These are phyloP conservation scores for Ceyx erithaca DNA, from an alignment of 2,797 vertebrate genomes.

Conservation along the genomic window DNA sequence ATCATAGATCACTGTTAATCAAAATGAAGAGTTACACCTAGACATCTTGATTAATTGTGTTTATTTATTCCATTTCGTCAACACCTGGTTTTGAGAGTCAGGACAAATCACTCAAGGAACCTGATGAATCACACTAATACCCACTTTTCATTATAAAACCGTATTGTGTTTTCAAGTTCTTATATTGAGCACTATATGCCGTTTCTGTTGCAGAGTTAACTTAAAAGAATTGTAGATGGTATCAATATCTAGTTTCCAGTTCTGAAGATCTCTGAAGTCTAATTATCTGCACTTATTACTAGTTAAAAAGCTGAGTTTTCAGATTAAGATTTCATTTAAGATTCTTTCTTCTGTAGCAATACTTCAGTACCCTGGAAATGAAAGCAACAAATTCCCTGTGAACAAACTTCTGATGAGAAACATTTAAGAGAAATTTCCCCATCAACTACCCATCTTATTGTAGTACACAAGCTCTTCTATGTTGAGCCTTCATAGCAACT, in stretches of 20 bases:
- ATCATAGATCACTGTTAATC: neutral
- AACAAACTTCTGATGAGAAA: neutral
- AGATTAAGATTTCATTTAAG: slow-evolving; percentile 50
- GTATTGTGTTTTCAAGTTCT: neutral
- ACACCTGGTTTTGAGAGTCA: neutral
- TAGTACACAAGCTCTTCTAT: neutral
- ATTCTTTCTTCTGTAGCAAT: slow-evolving; percentile 28
- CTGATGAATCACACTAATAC: neutral
- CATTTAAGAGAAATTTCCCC: neutral
- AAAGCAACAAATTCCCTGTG: neutral
- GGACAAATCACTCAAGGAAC: neutral
- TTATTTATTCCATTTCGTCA: neutral
- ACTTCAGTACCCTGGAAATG: neutral
- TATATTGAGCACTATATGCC: neutral
- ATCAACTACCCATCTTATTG: neutral
- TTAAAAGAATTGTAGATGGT: neutral
- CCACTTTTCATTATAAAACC: neutral
- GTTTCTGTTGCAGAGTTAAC: neutral
- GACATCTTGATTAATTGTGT: neutral
- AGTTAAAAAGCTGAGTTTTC: neutral
- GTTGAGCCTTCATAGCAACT: neutral
- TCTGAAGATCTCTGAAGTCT: neutral
- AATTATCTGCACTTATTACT: neutral
- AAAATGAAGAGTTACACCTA: neutral
- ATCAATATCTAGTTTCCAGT: neutral